These are phyloP conservation scores for Brevimyrus niger DNA, from an alignment of 2,113 vertebrate species.

Conservation along the genomic window DNA sequence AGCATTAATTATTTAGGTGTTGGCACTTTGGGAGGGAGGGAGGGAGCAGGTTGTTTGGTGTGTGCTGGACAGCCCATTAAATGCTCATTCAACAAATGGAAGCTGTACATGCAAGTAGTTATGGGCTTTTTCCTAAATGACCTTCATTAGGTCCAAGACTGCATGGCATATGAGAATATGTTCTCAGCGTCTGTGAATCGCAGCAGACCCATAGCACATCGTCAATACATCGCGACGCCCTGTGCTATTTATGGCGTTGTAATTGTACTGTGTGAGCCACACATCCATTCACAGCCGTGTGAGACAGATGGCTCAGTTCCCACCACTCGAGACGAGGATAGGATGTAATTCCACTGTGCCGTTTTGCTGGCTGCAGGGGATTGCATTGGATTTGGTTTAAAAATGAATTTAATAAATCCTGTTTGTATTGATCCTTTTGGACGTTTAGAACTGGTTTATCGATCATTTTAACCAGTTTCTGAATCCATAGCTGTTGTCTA, in stretches of 20 bases:
- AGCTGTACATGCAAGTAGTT: not conserved
- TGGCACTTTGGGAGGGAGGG: constrained; percentile 23
- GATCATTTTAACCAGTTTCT: not conserved
- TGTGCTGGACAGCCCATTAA: not conserved
- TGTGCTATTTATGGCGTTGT: not conserved
- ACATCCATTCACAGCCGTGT: not conserved
- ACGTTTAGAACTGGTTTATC: not conserved
- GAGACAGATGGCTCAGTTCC: not conserved
- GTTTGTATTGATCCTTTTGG: not conserved
- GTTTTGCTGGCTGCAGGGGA: constrained; percentile 1
- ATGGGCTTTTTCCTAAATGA: not conserved
- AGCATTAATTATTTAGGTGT: not conserved
- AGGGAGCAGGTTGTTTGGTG: constrained; percentile 7
- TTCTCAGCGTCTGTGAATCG: not conserved
- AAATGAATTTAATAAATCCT: constrained; percentile 18
- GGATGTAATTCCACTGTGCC: not conserved
- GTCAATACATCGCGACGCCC: not conserved
- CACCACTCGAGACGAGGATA: not conserved
- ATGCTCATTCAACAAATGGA: not conserved
- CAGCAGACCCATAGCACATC: not conserved
- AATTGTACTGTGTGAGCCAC: not conserved
- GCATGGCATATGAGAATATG: not conserved
- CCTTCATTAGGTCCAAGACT: not conserved
- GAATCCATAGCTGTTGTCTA: not conserved
- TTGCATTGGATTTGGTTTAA: constrained; percentile 8